Percentiles rank a stretch among this genome's conserved stretches.
Conservation (phyloP, 2,113 vertebrate genomes). For the Callospermophilus lateralis region DNA sequence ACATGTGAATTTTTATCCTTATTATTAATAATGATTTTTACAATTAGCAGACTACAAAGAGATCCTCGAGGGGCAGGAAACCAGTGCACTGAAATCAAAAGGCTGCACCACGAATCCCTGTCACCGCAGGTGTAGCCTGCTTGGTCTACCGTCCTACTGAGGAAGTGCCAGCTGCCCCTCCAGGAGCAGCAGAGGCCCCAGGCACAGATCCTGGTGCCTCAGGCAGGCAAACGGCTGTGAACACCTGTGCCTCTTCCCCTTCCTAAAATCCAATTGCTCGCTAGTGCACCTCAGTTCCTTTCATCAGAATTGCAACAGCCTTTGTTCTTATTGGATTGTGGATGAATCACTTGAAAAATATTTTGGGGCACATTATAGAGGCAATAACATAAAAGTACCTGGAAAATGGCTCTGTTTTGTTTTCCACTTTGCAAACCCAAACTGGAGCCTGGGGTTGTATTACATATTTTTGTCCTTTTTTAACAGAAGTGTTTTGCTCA, state of each 20-base stretch:
- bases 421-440: slow-evolving; percentile 77
- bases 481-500: slow-evolving; percentile 59
- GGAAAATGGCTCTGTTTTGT: slow-evolving; percentile 79
- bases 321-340: slow-evolving; percentile 77
- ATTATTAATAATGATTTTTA: background rate
- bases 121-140: background rate
- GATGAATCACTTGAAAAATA: slow-evolving; percentile 76
- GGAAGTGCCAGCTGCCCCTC: background rate
- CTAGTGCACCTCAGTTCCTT: slow-evolving; percentile 41
- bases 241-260: slow-evolving; percentile 73
- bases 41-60: background rate
- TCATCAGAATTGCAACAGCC: slow-evolving; percentile 59
- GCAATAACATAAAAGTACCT: slow-evolving; percentile 80
- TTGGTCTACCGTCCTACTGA: background rate
- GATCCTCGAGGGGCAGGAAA: background rate
- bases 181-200: background rate
- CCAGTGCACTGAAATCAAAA: slow-evolving; percentile 24
- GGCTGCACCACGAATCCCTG: background rate
- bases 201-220: slow-evolving; percentile 21
- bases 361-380: slow-evolving; percentile 79
- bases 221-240: slow-evolving; percentile 62
- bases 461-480: slow-evolving; percentile 66
- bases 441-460: slow-evolving; percentile 70
- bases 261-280: slow-evolving; percentile 55
- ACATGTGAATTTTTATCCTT: background rate